These are phyloP conservation scores for Elephantulus edwardii DNA, from an alignment of 2,113 vertebrate genomes.

Conservation along the genomic window DNA sequence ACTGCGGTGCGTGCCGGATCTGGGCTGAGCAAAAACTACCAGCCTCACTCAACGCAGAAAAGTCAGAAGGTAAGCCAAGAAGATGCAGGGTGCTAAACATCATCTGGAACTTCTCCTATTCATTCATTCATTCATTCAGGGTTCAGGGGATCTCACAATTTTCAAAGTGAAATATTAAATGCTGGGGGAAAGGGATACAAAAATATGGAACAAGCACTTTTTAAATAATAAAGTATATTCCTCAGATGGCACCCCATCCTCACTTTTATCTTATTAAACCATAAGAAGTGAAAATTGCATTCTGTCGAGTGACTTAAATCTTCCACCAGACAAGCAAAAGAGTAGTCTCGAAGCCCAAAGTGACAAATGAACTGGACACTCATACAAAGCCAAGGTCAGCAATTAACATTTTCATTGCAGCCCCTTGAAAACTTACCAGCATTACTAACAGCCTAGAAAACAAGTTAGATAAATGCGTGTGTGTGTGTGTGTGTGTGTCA, in stretches of 20 bases:
- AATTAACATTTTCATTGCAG: conserved; percentile 46
- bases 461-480: not conserved
- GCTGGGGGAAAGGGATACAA: not conserved
- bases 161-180: conserved; percentile 21
- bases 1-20: not conserved
- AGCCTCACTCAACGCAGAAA: not conserved
- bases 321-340: conserved; percentile 53
- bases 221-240: conserved; percentile 46
- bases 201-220: conserved; percentile 33
- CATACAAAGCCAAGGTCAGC: conserved; percentile 34
- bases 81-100: not conserved
- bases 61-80: conserved; percentile 4
- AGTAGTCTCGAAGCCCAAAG: not conserved
- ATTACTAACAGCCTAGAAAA: conserved; percentile 37
- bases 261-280: conserved; percentile 46
- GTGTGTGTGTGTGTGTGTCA: not conserved
- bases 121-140: conserved; percentile 30
- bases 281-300: conserved; percentile 62
- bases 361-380: conserved; percentile 36
- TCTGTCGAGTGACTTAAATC: conserved; percentile 45
- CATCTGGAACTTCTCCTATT: not conserved
- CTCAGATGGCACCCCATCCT: not conserved
- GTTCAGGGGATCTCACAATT: not conserved
- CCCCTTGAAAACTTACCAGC: not conserved
- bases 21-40: not conserved